phyloP scores from a whole-genome alignment of 1,140 invertebrate species.

The Drosophila melanogaster region DNA sequence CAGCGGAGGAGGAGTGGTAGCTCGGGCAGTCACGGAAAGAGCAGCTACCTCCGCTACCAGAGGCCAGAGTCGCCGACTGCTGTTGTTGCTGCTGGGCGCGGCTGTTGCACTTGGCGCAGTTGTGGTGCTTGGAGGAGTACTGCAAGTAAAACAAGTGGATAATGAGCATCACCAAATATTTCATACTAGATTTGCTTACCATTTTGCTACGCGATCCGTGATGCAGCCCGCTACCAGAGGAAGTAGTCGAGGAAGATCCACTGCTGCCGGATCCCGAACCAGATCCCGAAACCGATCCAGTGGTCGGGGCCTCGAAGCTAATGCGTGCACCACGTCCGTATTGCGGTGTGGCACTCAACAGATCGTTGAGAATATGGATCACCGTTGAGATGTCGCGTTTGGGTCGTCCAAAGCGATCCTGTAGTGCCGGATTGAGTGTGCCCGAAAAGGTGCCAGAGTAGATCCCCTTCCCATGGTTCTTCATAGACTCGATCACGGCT shows the following conservation, averaged over 20 bases:
- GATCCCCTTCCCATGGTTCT: conserved; percentile 95
- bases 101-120: conserved; percentile 71
- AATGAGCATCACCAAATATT: background rate
- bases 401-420: conserved; percentile 95
- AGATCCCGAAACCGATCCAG: conserved; percentile 21
- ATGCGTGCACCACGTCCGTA: conserved; percentile 84
- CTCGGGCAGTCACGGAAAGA: conserved; percentile 76
- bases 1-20: conserved; percentile 18
- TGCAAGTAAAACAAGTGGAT: conserved; percentile 11
- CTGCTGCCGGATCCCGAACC: conserved; percentile 44
- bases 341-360: conserved; percentile 94
- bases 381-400: conserved; percentile 97
- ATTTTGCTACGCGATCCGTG: conserved; percentile 53
- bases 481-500: conserved; percentile 96
- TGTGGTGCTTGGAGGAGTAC: conserved; percentile 68
- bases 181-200: conserved; percentile 23
- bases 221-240: conserved; percentile 37
- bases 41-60: conserved; percentile 43
- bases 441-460: conserved; percentile 94
- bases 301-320: conserved; percentile 84
- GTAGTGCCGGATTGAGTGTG: conserved; percentile 96
- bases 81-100: conserved; percentile 58
- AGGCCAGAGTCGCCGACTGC: conserved; percentile 24
- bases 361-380: conserved; percentile 97
- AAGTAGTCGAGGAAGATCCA: conserved; percentile 52